Evolutionary conservation across 2,113 vertebrate genomes (phyloP).

Genomic region (Macaca mulatta): DNA sequence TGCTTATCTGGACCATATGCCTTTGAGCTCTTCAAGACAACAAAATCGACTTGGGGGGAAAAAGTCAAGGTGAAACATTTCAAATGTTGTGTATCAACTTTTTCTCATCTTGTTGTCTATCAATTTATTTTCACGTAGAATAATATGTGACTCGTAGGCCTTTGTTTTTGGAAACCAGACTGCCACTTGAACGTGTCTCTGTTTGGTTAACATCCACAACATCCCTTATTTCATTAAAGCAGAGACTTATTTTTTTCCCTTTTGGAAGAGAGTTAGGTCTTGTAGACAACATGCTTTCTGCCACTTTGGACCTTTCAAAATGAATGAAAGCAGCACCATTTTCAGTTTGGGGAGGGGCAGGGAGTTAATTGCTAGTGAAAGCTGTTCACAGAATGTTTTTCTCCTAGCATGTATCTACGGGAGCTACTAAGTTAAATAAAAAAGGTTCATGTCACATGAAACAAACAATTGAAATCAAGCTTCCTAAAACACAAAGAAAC

Average conservation of each 20-base stretch:
- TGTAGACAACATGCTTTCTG: conserved; percentile 69
- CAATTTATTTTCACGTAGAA: conserved; percentile 81
- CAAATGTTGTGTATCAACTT: conserved; percentile 76
- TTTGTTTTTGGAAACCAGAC: conserved; percentile 82
- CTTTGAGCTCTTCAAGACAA: conserved; percentile 72
- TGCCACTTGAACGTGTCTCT: conserved; percentile 72
- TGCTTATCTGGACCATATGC: conserved; percentile 75
- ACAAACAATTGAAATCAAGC: conserved; percentile 76
- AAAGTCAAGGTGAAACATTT: conserved; percentile 76
- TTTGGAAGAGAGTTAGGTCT: conserved; percentile 62
- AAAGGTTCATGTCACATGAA: conserved; percentile 65
- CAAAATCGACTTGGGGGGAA: conserved; percentile 72
- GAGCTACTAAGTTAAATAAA: conserved; percentile 64
- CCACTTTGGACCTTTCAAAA: conserved; percentile 62
- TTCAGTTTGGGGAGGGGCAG: neutral
- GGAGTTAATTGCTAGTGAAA: conserved; percentile 48
- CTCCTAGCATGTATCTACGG: conserved; percentile 58
- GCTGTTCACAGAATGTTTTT: conserved; percentile 53
- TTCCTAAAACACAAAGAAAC: conserved; percentile 80
- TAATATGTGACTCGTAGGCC: conserved; percentile 79
- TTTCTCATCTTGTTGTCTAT: conserved; percentile 77
- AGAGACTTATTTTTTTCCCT: conserved; percentile 35
- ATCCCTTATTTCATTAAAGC: conserved; percentile 76
- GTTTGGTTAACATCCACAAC: conserved; percentile 73
- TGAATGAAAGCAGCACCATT: conserved; percentile 59